phyloP scores from a whole-genome alignment of 2,888 invertebrate species.

The Ennomos fuscantarius region DNA sequence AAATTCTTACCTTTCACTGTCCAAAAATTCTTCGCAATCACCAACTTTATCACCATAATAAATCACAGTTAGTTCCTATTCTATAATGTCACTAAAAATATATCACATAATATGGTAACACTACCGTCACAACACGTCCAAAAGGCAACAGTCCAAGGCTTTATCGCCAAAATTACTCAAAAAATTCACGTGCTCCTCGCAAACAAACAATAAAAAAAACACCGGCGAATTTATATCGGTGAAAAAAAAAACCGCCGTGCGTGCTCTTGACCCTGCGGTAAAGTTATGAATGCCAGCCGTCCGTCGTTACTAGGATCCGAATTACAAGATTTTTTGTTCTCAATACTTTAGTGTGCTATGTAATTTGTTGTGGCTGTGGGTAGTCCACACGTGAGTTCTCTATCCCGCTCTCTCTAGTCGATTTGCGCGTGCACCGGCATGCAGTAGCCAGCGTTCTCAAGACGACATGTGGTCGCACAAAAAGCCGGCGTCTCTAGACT shows the following conservation, averaged over 20 bases:
- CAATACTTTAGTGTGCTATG: slow-evolving; percentile 83
- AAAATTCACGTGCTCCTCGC: slow-evolving; percentile 76
- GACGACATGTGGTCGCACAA: slow-evolving; percentile 73
- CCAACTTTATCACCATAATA: slow-evolving; percentile 81
- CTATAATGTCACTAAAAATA: slow-evolving; percentile 77
- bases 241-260: slow-evolving; percentile 70
- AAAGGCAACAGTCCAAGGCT: slow-evolving; percentile 82
- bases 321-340: slow-evolving; percentile 82
- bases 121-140: slow-evolving; percentile 83
- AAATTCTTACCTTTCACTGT: slow-evolving; percentile 69
- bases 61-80: slow-evolving; percentile 84
- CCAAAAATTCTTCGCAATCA: slow-evolving; percentile 71
- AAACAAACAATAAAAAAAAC: slow-evolving; percentile 80
- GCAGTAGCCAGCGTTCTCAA: slow-evolving; percentile 57
- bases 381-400: slow-evolving; percentile 75
- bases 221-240: slow-evolving; percentile 50
- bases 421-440: slow-evolving; percentile 75
- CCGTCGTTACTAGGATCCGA: slow-evolving; percentile 82
- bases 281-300: slow-evolving; percentile 82
- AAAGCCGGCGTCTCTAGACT: slow-evolving; percentile 66
- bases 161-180: slow-evolving; percentile 73
- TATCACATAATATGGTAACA: slow-evolving; percentile 84
- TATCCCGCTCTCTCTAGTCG: slow-evolving; percentile 70
- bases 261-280: slow-evolving; percentile 82
- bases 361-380: slow-evolving; percentile 70